A percentile compares a stretch with the other conserved stretches of the same genome.
These are phyloP conservation scores for Nanorana parkeri DNA, from an alignment of 2,113 vertebrate genomes.

Conservation along the genomic window DNA sequence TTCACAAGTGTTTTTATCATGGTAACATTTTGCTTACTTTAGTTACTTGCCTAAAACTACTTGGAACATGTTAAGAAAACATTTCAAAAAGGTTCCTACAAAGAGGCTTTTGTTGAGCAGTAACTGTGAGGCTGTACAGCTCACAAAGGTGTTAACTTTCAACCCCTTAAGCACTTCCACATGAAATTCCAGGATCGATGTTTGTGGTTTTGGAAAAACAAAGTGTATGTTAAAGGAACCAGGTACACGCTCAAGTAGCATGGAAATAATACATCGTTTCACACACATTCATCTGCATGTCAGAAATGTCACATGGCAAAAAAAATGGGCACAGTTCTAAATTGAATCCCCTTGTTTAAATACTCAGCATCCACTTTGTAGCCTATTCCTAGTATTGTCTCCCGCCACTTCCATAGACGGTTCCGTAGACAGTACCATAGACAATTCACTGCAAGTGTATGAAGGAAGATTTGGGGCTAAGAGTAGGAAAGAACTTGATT, in stretches of 20 bases:
- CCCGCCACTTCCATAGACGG: too few species aligned
- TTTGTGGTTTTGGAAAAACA: slow-evolving; percentile 84
- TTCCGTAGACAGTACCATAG: too few species aligned
- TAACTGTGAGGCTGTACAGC: slow-evolving; percentile 83
- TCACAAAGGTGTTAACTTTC: slow-evolving; percentile 98
- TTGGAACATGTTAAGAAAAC: slow-evolving; percentile 99
- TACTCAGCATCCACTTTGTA: neutral
- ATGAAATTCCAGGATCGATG: slow-evolving; percentile 88
- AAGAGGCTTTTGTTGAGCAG: slow-evolving; percentile 95
- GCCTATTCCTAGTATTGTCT: too few species aligned
- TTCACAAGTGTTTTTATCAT: slow-evolving; percentile 99
- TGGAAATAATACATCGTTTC: slow-evolving; percentile 79
- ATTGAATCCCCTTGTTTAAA: neutral
- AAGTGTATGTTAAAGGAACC: slow-evolving; percentile 82
- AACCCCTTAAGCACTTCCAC: slow-evolving; percentile 98
- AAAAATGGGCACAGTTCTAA: neutral
- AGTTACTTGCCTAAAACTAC: slow-evolving; percentile 98
- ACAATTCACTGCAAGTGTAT: too few species aligned
- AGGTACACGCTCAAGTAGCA: slow-evolving; percentile 76
- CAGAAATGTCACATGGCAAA: slow-evolving; percentile 58
- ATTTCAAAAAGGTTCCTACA: slow-evolving; percentile 92
- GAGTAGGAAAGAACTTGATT: too few species aligned
- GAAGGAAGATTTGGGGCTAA: too few species aligned
- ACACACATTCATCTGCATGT: slow-evolving; percentile 71
- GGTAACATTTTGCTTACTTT: slow-evolving; percentile 99